Evolutionary conservation across 2,113 vertebrate species (phyloP).

Genomic region (Neopipo cinnamomea): DNA sequence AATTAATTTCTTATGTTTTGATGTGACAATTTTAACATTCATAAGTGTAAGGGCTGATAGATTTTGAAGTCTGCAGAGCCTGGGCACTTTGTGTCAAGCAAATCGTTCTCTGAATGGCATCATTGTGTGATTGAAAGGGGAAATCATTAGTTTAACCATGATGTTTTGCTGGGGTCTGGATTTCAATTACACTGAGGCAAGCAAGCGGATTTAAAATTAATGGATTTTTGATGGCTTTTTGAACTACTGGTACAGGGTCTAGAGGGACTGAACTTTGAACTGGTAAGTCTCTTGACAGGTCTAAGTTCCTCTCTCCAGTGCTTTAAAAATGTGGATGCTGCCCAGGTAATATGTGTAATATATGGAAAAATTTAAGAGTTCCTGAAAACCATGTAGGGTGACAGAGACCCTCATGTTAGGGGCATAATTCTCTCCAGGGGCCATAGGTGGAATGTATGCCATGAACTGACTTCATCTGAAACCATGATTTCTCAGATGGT

Average conservation of each 20-base stretch:
- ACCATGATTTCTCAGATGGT: neutral
- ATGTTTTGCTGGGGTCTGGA: neutral
- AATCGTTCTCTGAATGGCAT: neutral
- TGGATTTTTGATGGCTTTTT: neutral
- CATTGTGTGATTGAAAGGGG: neutral
- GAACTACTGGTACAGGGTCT: no score
- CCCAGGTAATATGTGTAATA: neutral
- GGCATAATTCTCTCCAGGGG: neutral
- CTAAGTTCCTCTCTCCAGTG: neutral
- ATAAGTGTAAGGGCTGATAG: neutral
- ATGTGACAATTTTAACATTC: neutral
- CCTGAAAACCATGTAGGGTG: neutral
- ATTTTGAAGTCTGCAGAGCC: neutral
- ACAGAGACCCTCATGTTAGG: neutral
- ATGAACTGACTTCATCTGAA: neutral
- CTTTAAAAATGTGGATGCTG: neutral
- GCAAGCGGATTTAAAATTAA: neutral
- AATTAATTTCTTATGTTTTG: slow-evolving; percentile 2
- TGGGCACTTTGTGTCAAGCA: neutral
- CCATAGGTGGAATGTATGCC: neutral
- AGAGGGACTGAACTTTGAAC: neutral
- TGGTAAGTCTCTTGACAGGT: neutral
- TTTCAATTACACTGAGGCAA: neutral
- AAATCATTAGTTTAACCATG: neutral
- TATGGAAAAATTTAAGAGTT: neutral